Percentiles rank a stretch among this genome's conserved stretches.
Evolutionary conservation across 2,888 invertebrate genomes (phyloP).

Genomic region (Leucophenga maculata): DNA sequence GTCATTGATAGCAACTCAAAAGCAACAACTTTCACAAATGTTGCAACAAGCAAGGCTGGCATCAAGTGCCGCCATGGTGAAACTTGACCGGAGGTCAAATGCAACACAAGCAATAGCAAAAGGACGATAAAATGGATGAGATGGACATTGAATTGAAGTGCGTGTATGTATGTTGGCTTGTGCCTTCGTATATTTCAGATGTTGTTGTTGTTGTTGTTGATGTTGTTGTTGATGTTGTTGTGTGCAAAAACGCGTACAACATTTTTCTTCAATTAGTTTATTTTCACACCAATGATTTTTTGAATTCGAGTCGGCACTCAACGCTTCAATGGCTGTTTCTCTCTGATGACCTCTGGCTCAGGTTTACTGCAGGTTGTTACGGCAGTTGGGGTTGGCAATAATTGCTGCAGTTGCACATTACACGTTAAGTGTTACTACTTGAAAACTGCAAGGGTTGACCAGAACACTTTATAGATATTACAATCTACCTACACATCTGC

Average conservation of each 20-base stretch:
- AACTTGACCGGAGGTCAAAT: conserved; percentile 62
- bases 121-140: background rate
- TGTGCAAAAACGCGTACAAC: conserved; percentile 22
- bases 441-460: background rate
- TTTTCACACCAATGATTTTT: conserved; percentile 63
- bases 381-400: background rate
- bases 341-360: background rate
- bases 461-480: background rate
- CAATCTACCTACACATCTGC: too few species aligned
- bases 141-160: too few species aligned
- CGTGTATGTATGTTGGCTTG: conserved; percentile 10
- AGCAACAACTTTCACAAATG: conserved; percentile 36
- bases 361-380: background rate
- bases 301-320: background rate
- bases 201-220: conserved; percentile 25
- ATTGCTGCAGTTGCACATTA: conserved; percentile 37
- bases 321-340: background rate
- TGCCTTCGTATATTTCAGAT: conserved; percentile 8
- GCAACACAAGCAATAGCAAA: conserved; percentile 43
- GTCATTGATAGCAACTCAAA: conserved; percentile 14
- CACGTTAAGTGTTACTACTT: conserved; percentile 41
- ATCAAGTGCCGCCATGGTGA: conserved; percentile 31
- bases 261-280: conserved; percentile 65
- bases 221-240: conserved; percentile 24
- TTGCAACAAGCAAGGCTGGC: conserved; percentile 12